Conservation (phyloP, 92 coral and sea anemone genomes). For the Heliopora coerulea region DNA sequence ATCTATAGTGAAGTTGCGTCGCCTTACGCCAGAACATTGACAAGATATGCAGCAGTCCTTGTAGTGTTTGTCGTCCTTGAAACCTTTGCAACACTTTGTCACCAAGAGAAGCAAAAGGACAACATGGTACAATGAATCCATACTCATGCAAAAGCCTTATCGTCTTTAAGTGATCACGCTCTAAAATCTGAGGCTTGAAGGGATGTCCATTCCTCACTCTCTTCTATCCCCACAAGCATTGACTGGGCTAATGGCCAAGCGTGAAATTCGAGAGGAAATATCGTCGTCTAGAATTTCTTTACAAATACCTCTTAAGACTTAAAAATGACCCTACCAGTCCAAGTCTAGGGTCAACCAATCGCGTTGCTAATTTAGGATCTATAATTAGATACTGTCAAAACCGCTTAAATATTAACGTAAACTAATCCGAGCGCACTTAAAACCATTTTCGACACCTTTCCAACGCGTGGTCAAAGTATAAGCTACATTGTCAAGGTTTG, state of each 20-base stretch:
- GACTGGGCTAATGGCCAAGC: conserved; percentile 19
- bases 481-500: background rate
- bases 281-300: conserved; percentile 38
- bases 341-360: conserved; percentile 26
- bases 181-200: conserved; percentile 3
- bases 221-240: background rate
- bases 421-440: conserved; percentile 34
- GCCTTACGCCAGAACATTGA: background rate
- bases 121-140: conserved; percentile 7
- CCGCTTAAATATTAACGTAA: conserved; percentile 42
- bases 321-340: conserved; percentile 35
- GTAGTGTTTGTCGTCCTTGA: background rate
- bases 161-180: background rate
- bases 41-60: conserved; percentile 12
- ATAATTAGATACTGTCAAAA: conserved; percentile 38
- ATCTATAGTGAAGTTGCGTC: background rate
- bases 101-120: background rate
- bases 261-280: conserved; percentile 39
- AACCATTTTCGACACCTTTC: conserved; percentile 17
- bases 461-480: background rate
- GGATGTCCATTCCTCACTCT: conserved; percentile 18
- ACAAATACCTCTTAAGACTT: conserved; percentile 37
- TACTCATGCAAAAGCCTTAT: background rate
- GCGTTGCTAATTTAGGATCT: conserved; percentile 14
- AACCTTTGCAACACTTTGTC: conserved; percentile 1